phyloP scores from a whole-genome alignment of 23 tunicate genomes.

The Styela clava region DNA sequence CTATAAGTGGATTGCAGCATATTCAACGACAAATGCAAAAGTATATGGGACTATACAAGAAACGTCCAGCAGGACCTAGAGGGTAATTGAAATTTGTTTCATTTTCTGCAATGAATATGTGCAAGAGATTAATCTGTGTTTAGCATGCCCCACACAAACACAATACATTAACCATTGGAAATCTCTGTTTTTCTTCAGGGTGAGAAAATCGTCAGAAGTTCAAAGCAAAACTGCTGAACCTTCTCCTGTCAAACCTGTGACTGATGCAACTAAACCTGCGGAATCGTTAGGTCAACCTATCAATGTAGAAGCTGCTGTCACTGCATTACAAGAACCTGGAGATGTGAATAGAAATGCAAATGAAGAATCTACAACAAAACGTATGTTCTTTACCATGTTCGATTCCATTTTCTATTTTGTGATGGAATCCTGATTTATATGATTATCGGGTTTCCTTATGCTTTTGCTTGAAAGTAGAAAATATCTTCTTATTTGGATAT shows the following conservation, averaged over 20 bases:
- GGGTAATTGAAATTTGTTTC: constrained; percentile 38
- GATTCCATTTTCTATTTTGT: too few relatives aligned
- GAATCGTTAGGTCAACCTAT: constrained; percentile 9
- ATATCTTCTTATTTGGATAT: too few relatives aligned
- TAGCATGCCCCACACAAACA: too few relatives aligned
- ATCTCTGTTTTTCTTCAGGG: neutral
- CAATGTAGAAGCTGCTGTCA: constrained; percentile 14
- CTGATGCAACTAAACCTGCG: neutral
- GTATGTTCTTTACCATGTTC: too few relatives aligned
- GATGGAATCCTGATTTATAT: too few relatives aligned
- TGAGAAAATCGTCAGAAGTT: constrained; percentile 4
- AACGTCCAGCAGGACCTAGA: constrained; percentile 47
- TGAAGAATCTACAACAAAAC: neutral
- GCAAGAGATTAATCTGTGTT: too few relatives aligned
- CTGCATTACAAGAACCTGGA: constrained; percentile 18
- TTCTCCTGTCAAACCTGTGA: neutral
- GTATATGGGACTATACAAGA: constrained; percentile 75
- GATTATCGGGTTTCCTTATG: too few relatives aligned
- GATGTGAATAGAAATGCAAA: neutral
- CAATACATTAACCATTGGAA: too few relatives aligned
- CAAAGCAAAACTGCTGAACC: constrained; percentile 1
- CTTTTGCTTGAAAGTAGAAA: too few relatives aligned
- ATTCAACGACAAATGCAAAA: constrained; percentile 84
- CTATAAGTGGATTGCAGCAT: constrained; percentile 76
- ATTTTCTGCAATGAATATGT: too few relatives aligned